Evolutionary conservation across 2,113 vertebrate genomes (phyloP), one percentile per base, ranked within the genome.

Genomic region (Bujurquina vittata): DNA sequence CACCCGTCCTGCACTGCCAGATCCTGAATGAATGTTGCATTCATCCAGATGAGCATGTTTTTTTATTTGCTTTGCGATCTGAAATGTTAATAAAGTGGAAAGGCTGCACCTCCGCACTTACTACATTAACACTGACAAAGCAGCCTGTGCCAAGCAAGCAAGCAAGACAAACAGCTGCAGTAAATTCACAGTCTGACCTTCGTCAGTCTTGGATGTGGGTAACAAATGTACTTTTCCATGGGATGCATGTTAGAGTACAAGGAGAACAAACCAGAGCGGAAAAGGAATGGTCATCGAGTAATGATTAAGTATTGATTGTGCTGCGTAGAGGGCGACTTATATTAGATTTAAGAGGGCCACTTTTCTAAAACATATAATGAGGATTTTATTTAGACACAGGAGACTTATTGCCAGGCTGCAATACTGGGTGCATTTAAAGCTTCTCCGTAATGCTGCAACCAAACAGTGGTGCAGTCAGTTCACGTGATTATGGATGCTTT

Each of bases 141-240:
- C 52, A 46, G 57, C 80, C 74, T 14, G 69, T 79, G 77, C 90
- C 92, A 88, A 89, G 87, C 87, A 26, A 87, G 72, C 22, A 87
- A 72, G 67, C 6, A 69, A 94, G 91, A 93, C 84, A 89, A 87
- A 94, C 88, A 67, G 76, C 77, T 74, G 86, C 91, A 90, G 86
- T 93, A 92, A 92, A 94, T 93, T 87, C 87, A 87, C 77, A 63
- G 35, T 76, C 79, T 72, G 90, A 92, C 92, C 93, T 93, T 93
- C 87, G 69, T 73, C 82, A 37, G 84, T 84, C 87, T 84, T 61
- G 60, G 77, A 83, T 55, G 87, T 10, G 23, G 43, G 81, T 86
- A 92, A 93, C 91, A 87, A 89, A 94, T 93, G 84, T 90, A 85
- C 90, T 89, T 91, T 72, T 92, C 90, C 90, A 93, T 88, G 79